phyloP scores from a whole-genome alignment of 2,888 invertebrate species.

The Eupithecia vulgata region DNA sequence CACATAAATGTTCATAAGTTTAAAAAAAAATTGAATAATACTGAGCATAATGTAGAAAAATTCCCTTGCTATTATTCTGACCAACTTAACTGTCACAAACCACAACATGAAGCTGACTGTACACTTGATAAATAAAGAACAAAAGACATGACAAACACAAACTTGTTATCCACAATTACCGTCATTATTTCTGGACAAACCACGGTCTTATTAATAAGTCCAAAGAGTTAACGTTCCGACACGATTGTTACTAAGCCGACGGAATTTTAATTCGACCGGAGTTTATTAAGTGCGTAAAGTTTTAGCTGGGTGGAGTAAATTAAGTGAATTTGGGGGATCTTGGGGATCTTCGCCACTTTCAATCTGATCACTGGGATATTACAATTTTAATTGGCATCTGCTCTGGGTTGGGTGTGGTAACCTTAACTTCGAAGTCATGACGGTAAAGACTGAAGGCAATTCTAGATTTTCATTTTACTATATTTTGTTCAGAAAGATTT shows the following conservation, averaged over 20 bases:
- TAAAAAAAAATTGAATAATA: neutral
- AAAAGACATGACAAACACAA: constrained; percentile 6
- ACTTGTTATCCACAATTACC: constrained; percentile 68
- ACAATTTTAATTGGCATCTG: constrained; percentile 61
- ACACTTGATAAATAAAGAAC: constrained; percentile 1
- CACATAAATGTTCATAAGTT: neutral
- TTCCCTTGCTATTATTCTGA: neutral
- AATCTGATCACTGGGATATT: constrained; percentile 69
- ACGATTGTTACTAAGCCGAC: constrained; percentile 79
- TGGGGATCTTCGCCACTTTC: constrained; percentile 55
- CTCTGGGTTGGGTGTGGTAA: constrained; percentile 31
- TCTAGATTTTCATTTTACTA: neutral
- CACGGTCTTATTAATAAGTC: constrained; percentile 76
- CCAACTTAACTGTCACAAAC: neutral
- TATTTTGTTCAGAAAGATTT: neutral
- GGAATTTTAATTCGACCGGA: constrained; percentile 81
- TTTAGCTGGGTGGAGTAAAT: constrained; percentile 75
- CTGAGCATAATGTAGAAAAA: neutral
- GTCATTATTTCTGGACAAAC: constrained; percentile 70
- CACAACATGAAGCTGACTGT: neutral
- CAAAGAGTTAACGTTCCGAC: constrained; percentile 77
- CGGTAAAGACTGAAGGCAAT: neutral
- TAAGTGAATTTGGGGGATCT: constrained; percentile 73
- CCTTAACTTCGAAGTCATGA: constrained; percentile 2
- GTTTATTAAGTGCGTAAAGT: constrained; percentile 84